A percentile compares a stretch with the other conserved stretches of the same genome.
Conservation (phyloP, 2,888 invertebrate genomes). For the Odontocerum albicorne region DNA sequence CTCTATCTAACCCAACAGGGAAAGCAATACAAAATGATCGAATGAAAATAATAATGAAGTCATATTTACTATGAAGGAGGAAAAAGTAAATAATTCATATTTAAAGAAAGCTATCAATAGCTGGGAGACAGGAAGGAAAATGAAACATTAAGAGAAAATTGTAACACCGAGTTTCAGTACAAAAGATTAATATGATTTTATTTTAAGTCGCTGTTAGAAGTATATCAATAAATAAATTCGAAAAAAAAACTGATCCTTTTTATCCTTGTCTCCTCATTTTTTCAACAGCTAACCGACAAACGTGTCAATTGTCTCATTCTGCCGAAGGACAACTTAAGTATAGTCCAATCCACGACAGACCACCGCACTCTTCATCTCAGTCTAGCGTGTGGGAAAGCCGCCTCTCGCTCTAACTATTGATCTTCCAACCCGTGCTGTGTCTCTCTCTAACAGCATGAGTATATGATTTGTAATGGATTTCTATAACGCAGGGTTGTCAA, state of each 20-base stretch:
- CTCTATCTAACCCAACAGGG: no score
- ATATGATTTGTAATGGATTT: slow-evolving; percentile 15
- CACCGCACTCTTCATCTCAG: not conserved
- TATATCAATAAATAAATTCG: not conserved
- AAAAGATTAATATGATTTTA: no score
- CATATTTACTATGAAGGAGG: no score
- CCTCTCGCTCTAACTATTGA: slow-evolving; percentile 18
- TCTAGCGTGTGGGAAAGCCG: not conserved
- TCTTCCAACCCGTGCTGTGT: slow-evolving; percentile 1
- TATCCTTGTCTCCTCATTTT: not conserved
- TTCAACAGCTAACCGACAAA: not conserved
- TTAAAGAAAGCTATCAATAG: no score
- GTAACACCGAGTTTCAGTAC: no score
- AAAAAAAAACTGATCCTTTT: not conserved
- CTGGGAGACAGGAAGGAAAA: no score
- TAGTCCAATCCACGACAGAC: slow-evolving; percentile 6
- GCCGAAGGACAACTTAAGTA: slow-evolving; percentile 3
- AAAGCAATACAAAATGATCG: no score
- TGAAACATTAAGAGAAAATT: no score
- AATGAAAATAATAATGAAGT: no score
- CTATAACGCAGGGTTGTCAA: slow-evolving; percentile 8
- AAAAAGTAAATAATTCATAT: no score
- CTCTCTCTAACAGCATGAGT: slow-evolving; percentile 8
- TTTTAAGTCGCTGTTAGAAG: no score
- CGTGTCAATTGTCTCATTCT: not conserved